Evolutionary conservation across 2,113 vertebrate species (phyloP), one percentile per base, ranked within the genome.

Genomic region (Mirounga angustirostris): DNA sequence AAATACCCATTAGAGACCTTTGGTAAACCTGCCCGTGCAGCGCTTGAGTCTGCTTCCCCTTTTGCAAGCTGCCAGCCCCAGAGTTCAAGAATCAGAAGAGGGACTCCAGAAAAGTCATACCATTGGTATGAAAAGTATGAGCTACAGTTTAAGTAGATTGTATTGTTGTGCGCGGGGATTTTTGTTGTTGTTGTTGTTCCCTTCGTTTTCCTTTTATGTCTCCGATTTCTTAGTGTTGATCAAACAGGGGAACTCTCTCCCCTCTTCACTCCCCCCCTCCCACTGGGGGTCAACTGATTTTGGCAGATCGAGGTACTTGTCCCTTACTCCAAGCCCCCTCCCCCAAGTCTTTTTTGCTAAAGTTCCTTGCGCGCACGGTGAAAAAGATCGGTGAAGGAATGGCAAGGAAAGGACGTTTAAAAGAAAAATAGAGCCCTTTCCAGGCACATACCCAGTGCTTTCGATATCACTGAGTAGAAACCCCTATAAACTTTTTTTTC

Each of bases 101-200:
- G 78, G 94, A 97, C 97, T 98, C 85, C 90, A 97, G 93, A 43
- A 90, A 98, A 98, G 95, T 98, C 98, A 98, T 97, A 18, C 88
- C 95, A 97, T 97, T 98, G 98, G 98, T 97, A 98, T 98, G 98
- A 98, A 71, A 98, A 98, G 97, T 97, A 98, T 98, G 98, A 98
- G 91, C 90, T 46, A 30, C 98, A 95, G 95, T 98, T 98, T 98
- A 97, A 98, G 96, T 95, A 97, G 97, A 97, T 93, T 56, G 98
- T 97, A 97, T 98, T 98, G 97, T 97, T 96, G 97, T 97, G 91
- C 69, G 92, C 30, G 73, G 83, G 79, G 59, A 21, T 6, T 52
- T 65, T 91, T 63, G 85, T 83, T 73, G 59, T 7, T 36, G 97
- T 97, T 97, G 95, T 97, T 94, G 46, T 94, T 96, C 91, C 6